Evolutionary conservation across 2,113 vertebrate species (phyloP).

Genomic region (Nymphicus hollandicus): DNA sequence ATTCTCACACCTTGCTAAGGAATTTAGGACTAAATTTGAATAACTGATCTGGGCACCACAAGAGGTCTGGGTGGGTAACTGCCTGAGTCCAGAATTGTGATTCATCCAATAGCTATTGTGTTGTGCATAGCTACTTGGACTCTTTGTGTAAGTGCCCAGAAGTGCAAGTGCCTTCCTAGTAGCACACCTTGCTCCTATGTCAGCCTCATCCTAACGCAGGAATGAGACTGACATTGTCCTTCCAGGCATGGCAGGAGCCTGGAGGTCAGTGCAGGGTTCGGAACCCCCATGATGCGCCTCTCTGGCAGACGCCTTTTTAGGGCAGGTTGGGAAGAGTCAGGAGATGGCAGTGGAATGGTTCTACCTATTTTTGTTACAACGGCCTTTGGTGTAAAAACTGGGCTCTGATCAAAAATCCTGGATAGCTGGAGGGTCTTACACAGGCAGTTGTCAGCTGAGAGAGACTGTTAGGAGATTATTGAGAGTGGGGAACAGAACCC

Average conservation of each 20-base stretch:
- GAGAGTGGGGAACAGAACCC: not conserved
- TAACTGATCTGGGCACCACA: not conserved
- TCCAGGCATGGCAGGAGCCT: not conserved
- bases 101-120: accelerated
- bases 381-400: not conserved
- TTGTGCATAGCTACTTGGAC: not conserved
- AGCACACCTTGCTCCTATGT: not conserved
- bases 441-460: not conserved
- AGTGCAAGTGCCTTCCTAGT: not conserved
- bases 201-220: not conserved
- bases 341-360: not conserved
- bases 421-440: not conserved
- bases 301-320: not conserved
- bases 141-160: not conserved
- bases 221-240: not conserved
- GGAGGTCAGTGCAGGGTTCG: not conserved
- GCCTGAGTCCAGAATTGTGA: not conserved
- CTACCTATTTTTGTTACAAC: not conserved
- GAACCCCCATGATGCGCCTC: accelerated
- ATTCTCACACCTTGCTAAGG: not conserved
- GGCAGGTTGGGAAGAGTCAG: not conserved
- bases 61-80: not conserved
- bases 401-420: not conserved
- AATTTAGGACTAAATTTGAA: not conserved
- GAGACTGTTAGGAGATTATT: not conserved